Percentiles rank a stretch among this genome's conserved stretches.
phyloP scores from a whole-genome alignment of 2,888 invertebrate species.

The Phoenoteleia sp. region DNA sequence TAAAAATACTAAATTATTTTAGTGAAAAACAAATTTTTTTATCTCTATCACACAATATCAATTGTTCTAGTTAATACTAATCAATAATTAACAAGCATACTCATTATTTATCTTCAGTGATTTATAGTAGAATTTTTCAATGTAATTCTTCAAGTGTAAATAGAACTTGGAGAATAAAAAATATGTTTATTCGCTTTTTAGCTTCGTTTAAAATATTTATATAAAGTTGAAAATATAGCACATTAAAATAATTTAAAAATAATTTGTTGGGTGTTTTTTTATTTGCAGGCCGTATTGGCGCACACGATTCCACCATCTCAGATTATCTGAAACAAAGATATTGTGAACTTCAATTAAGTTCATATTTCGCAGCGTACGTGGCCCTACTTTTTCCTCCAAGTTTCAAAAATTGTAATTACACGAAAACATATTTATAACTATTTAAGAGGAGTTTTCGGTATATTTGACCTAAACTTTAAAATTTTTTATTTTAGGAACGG shows the following conservation, averaged over 20 bases:
- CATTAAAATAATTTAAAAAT: background rate
- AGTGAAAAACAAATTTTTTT: too few species aligned
- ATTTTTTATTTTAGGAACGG: too few species aligned
- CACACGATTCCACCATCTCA: background rate
- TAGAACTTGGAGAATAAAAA: conserved; percentile 2
- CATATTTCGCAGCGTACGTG: background rate
- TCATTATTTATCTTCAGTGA: too few species aligned
- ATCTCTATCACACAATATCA: too few species aligned
- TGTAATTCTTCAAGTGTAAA: background rate
- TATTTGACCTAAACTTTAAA: too few species aligned
- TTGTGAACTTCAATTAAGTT: background rate
- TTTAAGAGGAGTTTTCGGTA: too few species aligned
- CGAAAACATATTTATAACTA: background rate
- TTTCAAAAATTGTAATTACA: background rate
- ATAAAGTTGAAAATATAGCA: background rate
- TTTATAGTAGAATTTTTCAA: background rate
- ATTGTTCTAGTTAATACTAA: too few species aligned
- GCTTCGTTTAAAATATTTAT: background rate
- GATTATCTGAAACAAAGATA: background rate
- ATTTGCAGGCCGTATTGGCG: background rate
- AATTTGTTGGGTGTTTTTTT: background rate
- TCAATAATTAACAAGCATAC: too few species aligned
- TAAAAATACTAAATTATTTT: too few species aligned
- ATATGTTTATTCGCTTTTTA: too few species aligned
- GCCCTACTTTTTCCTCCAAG: background rate